These are phyloP conservation scores for Mesocentrotus franciscanus DNA, from an alignment of 53 echinoderm and acorn worm genomes.

Conservation along the genomic window DNA sequence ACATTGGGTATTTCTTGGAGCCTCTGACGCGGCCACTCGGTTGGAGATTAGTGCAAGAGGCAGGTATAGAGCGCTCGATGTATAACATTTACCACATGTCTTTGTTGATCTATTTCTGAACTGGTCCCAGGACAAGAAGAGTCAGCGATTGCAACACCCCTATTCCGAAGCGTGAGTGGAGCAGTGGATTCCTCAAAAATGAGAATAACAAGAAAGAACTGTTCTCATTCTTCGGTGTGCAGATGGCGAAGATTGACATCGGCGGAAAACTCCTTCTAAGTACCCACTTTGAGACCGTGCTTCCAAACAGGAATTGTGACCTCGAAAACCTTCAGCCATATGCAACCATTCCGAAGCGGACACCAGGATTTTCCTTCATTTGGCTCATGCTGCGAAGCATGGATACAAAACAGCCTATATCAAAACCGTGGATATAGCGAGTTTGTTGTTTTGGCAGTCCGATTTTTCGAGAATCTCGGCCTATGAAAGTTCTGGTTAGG, in stretches of 20 bases:
- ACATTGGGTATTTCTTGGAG: too few species aligned
- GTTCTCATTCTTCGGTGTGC: constrained; percentile 56
- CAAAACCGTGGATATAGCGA: constrained; percentile 65
- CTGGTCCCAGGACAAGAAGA: constrained; percentile 66
- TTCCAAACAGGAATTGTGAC: constrained; percentile 53
- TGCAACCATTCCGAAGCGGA: constrained; percentile 43
- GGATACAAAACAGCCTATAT: constrained; percentile 62
- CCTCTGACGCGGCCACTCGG: too few species aligned
- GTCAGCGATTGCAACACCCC: constrained; percentile 50
- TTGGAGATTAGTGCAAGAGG: too few species aligned
- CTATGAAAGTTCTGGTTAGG: constrained; percentile 61
- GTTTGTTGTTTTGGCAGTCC: constrained; percentile 64
- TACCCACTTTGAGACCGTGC: constrained; percentile 64
- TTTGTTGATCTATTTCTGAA: too few species aligned
- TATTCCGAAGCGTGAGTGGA: constrained; percentile 59
- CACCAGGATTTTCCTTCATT: constrained; percentile 65
- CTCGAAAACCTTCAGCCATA: constrained; percentile 47
- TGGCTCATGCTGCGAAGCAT: constrained; percentile 55
- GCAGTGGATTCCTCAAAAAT: constrained; percentile 67
- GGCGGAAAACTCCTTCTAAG: constrained; percentile 59
- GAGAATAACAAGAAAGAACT: constrained; percentile 62
- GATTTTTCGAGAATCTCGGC: constrained; percentile 63
- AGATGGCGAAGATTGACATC: constrained; percentile 46
- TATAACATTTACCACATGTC: too few species aligned
- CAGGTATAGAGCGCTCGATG: too few species aligned